Base-by-base conservation (phyloP, 2,888 invertebrate genomes). In the Xestia xanthographa region DNA sequence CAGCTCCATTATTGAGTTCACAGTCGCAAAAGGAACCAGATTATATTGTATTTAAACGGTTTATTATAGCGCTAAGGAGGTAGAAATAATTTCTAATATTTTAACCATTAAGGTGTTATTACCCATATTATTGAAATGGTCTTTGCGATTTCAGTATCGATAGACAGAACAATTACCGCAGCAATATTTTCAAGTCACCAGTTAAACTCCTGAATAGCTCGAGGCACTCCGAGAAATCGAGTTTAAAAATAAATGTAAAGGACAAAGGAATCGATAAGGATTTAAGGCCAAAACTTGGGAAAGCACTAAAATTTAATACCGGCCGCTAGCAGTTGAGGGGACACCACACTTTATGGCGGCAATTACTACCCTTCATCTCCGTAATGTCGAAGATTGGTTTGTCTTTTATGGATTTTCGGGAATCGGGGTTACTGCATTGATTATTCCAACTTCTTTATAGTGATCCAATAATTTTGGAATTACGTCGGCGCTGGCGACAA, bases 351-450 rank as follows among this genome's bases (percentile, higher is more conserved):
- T 96, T 95, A 96, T 94, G 89, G 92, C 88, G 80, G 92, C 95
- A 95, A 96, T 96, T 95, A 94, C 95, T 93, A 94, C 92, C 94
- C 94, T 94, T 95, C 95, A 94, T 94, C 93, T 93, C 90, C 89
- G 92, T 93, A 95, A 95, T 93, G 91, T 90, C 92, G 91, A 90
- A 93, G 93, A 95, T 95, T 94, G 95, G 93, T 93, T 92, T 90
- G 91, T 90, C 91, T 93, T 95, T 95, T 95, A 96, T 94, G 92
- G 93, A 92, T 92, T 92, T 93, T 92, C 86, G 91, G 90, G 85
- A 92, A 90, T 91, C 91, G 86, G 87, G 90, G 92, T 93, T 93
- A 93, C 92, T 92, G 90, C 91, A 91, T 89, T 90, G 90, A 91
- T 92, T 92, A 91, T 90, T 92, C 89, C 85, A 90, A 90, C 89